A percentile compares a stretch with the other conserved stretches of the same genome.
These are phyloP conservation scores for Orthonevra nobilis DNA, from an alignment of 2,888 invertebrate genomes.

Conservation along the genomic window DNA sequence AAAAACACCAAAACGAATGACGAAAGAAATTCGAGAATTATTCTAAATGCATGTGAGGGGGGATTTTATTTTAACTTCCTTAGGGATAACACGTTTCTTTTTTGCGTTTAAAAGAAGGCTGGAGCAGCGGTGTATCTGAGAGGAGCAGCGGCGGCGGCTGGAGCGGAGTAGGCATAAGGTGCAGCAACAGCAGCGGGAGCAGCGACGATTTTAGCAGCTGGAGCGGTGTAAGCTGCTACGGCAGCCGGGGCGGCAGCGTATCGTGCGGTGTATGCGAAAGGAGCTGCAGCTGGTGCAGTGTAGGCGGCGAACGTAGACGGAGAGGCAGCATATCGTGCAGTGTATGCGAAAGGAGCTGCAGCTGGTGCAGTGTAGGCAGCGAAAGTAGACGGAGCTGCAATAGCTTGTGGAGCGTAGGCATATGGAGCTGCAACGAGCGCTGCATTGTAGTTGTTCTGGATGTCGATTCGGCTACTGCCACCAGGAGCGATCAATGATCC, in stretches of 20 bases:
- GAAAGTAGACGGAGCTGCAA: conserved; percentile 74
- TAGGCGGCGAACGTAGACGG: background rate
- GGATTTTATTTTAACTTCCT: conserved; percentile 39
- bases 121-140: conserved; percentile 72
- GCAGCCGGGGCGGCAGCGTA: conserved; percentile 34
- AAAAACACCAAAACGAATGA: no score
- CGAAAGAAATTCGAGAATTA: conserved; percentile 2
- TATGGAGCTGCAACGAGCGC: conserved; percentile 76
- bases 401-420: conserved; percentile 79
- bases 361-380: conserved; percentile 70
- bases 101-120: conserved; percentile 39
- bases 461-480: conserved; percentile 57
- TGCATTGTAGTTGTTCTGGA: conserved; percentile 64
- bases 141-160: conserved; percentile 36
- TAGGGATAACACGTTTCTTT: conserved; percentile 3
- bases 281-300: background rate
- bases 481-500: conserved; percentile 36
- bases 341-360: background rate
- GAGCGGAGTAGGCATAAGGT: conserved; percentile 37
- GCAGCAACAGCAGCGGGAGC: conserved; percentile 11
- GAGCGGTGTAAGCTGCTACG: conserved; percentile 22
- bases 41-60: conserved; percentile 1
- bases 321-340: background rate
- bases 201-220: background rate
- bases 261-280: conserved; percentile 66